These are phyloP conservation scores for Tetrao urogallus DNA, from an alignment of 2,113 vertebrate species.

Conservation along the genomic window DNA sequence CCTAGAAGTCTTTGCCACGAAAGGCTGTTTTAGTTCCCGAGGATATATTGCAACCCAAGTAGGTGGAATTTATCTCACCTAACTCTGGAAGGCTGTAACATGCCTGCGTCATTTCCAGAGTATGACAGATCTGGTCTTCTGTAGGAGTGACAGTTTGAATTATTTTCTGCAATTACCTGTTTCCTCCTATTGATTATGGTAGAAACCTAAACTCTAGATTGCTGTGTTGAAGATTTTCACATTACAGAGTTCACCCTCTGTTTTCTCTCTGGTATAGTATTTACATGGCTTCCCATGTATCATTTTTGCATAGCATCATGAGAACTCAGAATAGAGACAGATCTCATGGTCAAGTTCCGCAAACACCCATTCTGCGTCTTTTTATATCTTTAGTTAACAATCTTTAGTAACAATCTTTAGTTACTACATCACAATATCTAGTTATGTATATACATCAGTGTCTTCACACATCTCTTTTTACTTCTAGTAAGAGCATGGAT, in stretches of 20 bases:
- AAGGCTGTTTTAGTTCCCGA: background rate
- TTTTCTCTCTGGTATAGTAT: background rate
- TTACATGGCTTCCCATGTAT: background rate
- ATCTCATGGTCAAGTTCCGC: background rate
- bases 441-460: background rate
- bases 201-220: background rate
- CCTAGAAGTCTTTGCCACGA: background rate
- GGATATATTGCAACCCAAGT: background rate
- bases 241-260: background rate
- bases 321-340: background rate
- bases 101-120: background rate
- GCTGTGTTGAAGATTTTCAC: background rate
- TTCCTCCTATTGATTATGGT: background rate
- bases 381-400: too few species aligned
- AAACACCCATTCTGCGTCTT: background rate
- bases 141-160: background rate
- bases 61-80: conserved; percentile 25
- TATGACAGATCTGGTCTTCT: background rate
- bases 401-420: background rate
- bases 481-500: background rate
- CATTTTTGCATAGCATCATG: background rate
- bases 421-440: background rate
- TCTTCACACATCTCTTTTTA: background rate
- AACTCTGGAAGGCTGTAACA: background rate
- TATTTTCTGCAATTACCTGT: background rate